Evolutionary conservation across 2,888 invertebrate species (phyloP), one percentile per base, ranked within the genome.

Genomic region (Parnassius glacialis): DNA sequence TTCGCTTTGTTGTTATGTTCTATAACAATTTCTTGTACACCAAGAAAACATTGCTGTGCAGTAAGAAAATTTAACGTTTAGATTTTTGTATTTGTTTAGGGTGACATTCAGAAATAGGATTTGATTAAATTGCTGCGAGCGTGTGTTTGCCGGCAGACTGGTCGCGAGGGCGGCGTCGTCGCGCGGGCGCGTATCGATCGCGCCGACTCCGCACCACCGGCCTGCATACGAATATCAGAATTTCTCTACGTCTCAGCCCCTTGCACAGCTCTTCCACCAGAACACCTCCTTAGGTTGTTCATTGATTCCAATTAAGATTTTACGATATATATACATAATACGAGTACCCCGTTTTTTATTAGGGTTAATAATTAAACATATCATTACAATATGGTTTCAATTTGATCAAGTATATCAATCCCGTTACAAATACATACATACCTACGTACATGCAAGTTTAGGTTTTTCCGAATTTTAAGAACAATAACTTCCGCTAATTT

Each of bases 141-240:
- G 74, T 82, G 79, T 83, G 84, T 84, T 76, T 77, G 79, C 76
- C 52, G 78, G 75, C 78, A 78, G 80, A 79, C 79, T 79, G 74
- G 76, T 76, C 73, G 78, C 77, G 78, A 76, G 84, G 79, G 80
- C 81, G 86, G 80, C 74, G 71, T 74, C 78, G 80, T 75, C 89
- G 89, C 87, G 88, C 90, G 88, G 89, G 89, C 88, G 90, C 88
- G 90, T 90, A 90, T 90, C 87, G 90, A 90, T 90, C 90, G 89
- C 77, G 75, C 74, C 79, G 48, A 48, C 48, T 64, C 79, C 75
- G 78, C 80, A 58, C 64, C 69, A 67, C 67, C 81, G 70, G 84
- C 85, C 87, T 88, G 91, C 90, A 91, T 90, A 88, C 90, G 87
- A 89, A 89, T 85, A 85, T 86, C 76, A 83, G 84, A 87, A 84